Conservation (phyloP, 2,113 vertebrate species). For the Tiliqua scincoides region DNA sequence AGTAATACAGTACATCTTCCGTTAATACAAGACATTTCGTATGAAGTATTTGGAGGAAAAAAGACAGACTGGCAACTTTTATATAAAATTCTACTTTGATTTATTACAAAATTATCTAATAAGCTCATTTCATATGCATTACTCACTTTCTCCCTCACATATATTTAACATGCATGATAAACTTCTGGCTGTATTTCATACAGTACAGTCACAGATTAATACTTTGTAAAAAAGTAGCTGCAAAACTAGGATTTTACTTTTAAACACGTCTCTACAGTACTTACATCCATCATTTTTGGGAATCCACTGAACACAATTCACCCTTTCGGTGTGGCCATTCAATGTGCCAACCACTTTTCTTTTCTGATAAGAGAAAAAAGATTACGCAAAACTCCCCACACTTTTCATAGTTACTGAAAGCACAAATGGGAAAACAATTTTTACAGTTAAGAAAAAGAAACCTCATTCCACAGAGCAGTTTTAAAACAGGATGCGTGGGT, state of each 20-base stretch:
- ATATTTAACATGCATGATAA: not conserved
- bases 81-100: not conserved
- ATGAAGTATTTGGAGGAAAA: not conserved
- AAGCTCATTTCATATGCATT: not conserved
- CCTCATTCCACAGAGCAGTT: not conserved
- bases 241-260: not conserved
- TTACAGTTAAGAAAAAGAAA: too few species aligned
- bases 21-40: not conserved
- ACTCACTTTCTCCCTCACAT: not conserved
- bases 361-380: slow-evolving; percentile 66
- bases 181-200: not conserved
- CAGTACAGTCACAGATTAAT: not conserved
- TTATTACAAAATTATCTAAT: not conserved
- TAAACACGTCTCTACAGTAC: slow-evolving; percentile 58
- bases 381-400: not conserved
- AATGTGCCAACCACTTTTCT: slow-evolving; percentile 74
- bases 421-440: not conserved
- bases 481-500: not conserved
- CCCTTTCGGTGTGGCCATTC: slow-evolving; percentile 87
- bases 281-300: slow-evolving; percentile 83
- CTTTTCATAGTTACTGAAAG: not conserved
- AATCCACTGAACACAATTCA: slow-evolving; percentile 91
- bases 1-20: not conserved
- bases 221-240: not conserved
- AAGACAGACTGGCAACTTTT: not conserved